Percentiles rank a stretch among this genome's conserved stretches.
Evolutionary conservation across 53 echinoderm and acorn worm genomes (phyloP).

Genomic region (Zoroaster sp.): DNA sequence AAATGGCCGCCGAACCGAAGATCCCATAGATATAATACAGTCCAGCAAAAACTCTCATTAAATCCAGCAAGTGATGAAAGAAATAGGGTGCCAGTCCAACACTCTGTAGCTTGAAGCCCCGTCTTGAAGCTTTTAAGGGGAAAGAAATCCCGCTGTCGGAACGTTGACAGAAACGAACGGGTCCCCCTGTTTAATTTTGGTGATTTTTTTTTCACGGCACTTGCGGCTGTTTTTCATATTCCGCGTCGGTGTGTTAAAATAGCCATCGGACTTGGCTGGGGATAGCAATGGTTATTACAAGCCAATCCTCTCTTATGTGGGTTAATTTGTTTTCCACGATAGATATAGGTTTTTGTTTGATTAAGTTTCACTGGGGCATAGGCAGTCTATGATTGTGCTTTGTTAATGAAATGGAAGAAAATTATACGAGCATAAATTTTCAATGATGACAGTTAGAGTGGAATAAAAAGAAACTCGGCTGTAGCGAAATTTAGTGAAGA

Average conservation of each 20-base stretch:
- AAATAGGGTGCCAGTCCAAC: background rate
- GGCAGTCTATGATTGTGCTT: background rate
- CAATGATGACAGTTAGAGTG: background rate
- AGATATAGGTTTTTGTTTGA: conserved; percentile 41
- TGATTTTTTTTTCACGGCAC: conserved; percentile 14
- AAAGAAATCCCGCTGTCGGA: background rate
- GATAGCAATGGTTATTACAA: conserved; percentile 40
- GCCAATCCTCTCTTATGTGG: conserved; percentile 56
- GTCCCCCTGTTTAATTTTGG: conserved; percentile 30
- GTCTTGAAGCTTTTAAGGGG: background rate
- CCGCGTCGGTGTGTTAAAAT: conserved; percentile 31
- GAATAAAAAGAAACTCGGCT: too few species aligned
- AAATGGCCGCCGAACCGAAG: conserved; percentile 5
- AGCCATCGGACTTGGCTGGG: conserved; percentile 17
- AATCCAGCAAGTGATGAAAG: conserved; percentile 19
- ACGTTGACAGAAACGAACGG: conserved; percentile 19
- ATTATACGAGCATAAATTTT: background rate
- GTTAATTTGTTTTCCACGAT: conserved; percentile 32
- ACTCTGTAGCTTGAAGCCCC: background rate
- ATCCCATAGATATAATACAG: conserved; percentile 26
- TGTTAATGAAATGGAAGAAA: conserved; percentile 4
- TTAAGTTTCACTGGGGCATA: conserved; percentile 30
- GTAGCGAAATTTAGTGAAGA: too few species aligned
- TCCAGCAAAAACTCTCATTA: conserved; percentile 21
- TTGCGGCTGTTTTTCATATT: conserved; percentile 3